Evolutionary conservation across 1,140 invertebrate genomes (phyloP).

Genomic region (Drosophila ironensis): DNA sequence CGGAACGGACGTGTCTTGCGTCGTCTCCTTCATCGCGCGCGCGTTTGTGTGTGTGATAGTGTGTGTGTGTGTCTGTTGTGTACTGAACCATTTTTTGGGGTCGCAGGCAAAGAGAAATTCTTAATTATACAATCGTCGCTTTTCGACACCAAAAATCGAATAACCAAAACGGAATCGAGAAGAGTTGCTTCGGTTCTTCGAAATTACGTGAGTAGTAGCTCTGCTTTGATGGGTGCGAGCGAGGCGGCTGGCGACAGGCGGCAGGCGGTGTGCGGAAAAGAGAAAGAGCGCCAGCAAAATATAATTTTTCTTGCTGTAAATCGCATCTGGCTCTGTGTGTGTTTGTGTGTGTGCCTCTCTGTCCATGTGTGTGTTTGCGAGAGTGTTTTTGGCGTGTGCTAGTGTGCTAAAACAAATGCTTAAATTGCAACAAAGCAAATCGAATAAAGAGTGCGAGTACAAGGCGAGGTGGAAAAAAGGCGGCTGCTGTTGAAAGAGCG

Average conservation of each 20-base stretch:
- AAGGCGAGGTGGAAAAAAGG: slow-evolving; percentile 21
- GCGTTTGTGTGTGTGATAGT: slow-evolving; percentile 51
- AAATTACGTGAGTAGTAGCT: slow-evolving; percentile 70
- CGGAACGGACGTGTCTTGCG: slow-evolving; percentile 53
- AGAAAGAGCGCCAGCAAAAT: not conserved
- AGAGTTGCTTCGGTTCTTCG: no score
- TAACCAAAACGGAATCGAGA: slow-evolving; percentile 11
- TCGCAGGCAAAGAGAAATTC: slow-evolving; percentile 41
- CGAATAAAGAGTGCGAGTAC: slow-evolving; percentile 66
- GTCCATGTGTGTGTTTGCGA: slow-evolving; percentile 2
- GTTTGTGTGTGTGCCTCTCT: not conserved
- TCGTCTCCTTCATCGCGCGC: slow-evolving; percentile 16
- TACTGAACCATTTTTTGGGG: slow-evolving; percentile 24
- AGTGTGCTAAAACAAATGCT: slow-evolving; percentile 51
- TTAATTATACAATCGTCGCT: slow-evolving; percentile 62
- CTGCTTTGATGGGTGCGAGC: no score
- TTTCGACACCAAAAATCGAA: slow-evolving; percentile 39
- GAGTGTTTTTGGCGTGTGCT: slow-evolving; percentile 19
- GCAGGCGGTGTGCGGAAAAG: not conserved
- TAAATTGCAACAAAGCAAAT: slow-evolving; percentile 73
- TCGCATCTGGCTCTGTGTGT: slow-evolving; percentile 48
- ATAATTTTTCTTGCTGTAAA: slow-evolving; percentile 13
- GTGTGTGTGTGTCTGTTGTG: slow-evolving; percentile 57
- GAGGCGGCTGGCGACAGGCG: not conserved
- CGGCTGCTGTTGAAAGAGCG: slow-evolving; percentile 35